Evolutionary conservation across 35 echinoderm and acorn worm species (phyloP).

Genomic region (Anneissia japonica): DNA sequence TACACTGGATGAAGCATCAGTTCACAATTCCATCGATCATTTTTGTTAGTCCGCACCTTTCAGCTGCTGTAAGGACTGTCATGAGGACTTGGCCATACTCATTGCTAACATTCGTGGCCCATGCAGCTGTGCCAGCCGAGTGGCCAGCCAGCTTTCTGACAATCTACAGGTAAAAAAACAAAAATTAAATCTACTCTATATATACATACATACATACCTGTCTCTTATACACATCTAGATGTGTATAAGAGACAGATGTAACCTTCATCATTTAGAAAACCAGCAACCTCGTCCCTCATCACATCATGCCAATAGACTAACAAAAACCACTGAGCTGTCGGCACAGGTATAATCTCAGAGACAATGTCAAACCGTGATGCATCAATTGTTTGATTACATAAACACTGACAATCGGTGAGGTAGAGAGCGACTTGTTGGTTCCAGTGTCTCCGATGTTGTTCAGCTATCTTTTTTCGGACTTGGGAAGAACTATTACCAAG

Average conservation of each 20-base stretch:
- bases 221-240: slow-evolving; percentile 40
- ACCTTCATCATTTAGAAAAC: no score
- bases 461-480: not conserved
- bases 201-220: not conserved
- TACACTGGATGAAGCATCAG: slow-evolving; percentile 5
- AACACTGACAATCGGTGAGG: not conserved
- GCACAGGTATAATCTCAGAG: slow-evolving; percentile 32
- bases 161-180: not conserved
- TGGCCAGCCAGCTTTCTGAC: slow-evolving; percentile 14
- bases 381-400: no score
- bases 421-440: not conserved
- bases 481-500: not conserved
- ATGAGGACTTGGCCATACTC: slow-evolving; percentile 49
- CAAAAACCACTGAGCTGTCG: slow-evolving; percentile 39
- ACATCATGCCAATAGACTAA: slow-evolving; percentile 52
- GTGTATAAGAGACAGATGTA: slow-evolving; percentile 51
- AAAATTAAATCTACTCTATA: slow-evolving; percentile 5
- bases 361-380: no score
- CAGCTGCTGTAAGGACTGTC: slow-evolving; percentile 31
- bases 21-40: slow-evolving; percentile 28
- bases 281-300: no score
- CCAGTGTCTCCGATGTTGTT: not conserved
- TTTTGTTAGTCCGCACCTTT: slow-evolving; percentile 2
- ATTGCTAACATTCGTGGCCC: slow-evolving; percentile 56
- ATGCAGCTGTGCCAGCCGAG: slow-evolving; percentile 15